Evolutionary conservation across 2,797 vertebrate species (phyloP), one percentile per base, ranked within the genome.

Genomic region (Melanotaenia maccullochi): DNA sequence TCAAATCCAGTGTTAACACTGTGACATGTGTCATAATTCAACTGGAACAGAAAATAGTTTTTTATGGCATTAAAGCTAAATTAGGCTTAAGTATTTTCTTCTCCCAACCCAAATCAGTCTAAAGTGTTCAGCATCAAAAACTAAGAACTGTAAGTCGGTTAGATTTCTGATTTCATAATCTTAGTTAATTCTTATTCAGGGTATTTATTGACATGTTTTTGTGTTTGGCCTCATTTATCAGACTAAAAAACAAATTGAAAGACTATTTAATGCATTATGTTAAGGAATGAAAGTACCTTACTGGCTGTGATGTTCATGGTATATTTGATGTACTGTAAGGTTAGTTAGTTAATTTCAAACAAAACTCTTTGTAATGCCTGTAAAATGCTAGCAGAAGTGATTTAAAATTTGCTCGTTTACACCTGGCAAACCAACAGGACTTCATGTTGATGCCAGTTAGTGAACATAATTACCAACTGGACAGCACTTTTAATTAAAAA

Each of bases 1-100:
- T 67, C 25, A n/a, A 40, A 79, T 76, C 62, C 47, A 7, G 1
- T 20, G 24, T 24, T 76, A 47, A 38, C 55, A 22, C 7, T 57
- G 63, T 56, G 52, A 64, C 57, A 38, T 16, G 8, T 55, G 20
- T 60, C 14, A 57, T 56, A 18, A 32, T 35, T 32, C 22, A 11
- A 40, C 24, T 28, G 54, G 35, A 47, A 62, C 28, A 13, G 2
- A 66, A 62, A 69, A 55, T 12, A 11, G 25, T 30, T 66, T 32
- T 58, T 36, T 28, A 44, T 13, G 24, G 7, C 49, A 47, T 70
- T 0, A 32, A 8, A 0, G 36, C 16, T 6, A 25, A 68, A 36
- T 13, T n/a, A 16, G 14, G 38, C 16, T 68, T 44, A 44, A 44
- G 40, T 44, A 44, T 20, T 35, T 47, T 59, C 54, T 20, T n/a